Base-by-base conservation (phyloP, 2,797 vertebrate species). In the Sternotherus odoratus region DNA sequence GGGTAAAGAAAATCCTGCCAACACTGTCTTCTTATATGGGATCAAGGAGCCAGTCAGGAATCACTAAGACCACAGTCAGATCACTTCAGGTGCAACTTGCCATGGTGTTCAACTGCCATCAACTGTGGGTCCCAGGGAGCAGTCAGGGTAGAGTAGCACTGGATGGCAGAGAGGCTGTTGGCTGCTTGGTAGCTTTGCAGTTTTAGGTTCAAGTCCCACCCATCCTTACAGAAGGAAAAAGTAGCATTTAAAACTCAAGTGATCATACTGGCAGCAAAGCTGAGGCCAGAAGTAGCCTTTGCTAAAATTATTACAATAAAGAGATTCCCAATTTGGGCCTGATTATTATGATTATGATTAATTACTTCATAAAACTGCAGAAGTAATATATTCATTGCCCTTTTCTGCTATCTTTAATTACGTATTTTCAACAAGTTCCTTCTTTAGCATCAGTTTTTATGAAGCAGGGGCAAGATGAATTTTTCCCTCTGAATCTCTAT, bases 381-480 rank as follows among this genome's bases (percentile, higher is more conserved):
- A 72, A 48, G 94, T 95, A 97, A 97, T 97, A 94, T 89, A 95
- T 95, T 96, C 94, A 91, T 91, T 96, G 95, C 93, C 95, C 95
- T 96, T 95, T 96, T 90, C 92, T 90, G 88, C 77, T 84, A 82
- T 51, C 16, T 90, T 88, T 95, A 96, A 97, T 96, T 96, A 94
- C 83, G n/a, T 80, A 89, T 94, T 96, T 95, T 95, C 2, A 3
- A 93, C 86, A 93, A 92, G 81, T 91, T 36, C 28, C 56, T 89
- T 95, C 95, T 95, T 87, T 86, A 87, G 39, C 82, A 85, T 88
- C 78, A 81, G 63, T 60, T 92, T 86, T 90, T 92, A 94, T 51
- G 81, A 91, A 91, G 50, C 21, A 85, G 5, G 8, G 6, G 19
- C 93, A 91, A 92, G 89, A 87, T 56, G 80, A 91, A 39, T 0